phyloP scores from a whole-genome alignment of 2,797 vertebrate genomes.

The Glossophaga mutica region DNA sequence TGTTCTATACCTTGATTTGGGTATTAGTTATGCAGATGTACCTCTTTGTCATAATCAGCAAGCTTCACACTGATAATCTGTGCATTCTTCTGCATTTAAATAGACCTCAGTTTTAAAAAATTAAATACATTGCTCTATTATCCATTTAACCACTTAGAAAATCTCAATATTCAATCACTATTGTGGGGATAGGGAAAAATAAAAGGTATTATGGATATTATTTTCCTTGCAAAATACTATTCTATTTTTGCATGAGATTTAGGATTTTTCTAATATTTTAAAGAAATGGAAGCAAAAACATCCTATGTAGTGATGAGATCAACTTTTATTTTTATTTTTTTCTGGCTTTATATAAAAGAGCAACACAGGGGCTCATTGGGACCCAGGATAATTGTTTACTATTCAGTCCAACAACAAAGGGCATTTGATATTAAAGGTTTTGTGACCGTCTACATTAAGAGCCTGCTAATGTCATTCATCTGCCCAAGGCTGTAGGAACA shows the following conservation, averaged over 20 bases:
- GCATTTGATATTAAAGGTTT: neutral
- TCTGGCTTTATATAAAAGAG: neutral
- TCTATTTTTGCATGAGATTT: conserved; percentile 6
- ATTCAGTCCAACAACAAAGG: neutral
- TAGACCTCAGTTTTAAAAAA: neutral
- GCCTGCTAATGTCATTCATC: neutral
- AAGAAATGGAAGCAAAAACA: conserved; percentile 9
- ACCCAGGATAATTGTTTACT: neutral
- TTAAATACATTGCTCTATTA: neutral
- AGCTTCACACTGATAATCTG: neutral
- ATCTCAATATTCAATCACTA: neutral
- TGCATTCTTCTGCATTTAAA: neutral
- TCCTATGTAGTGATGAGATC: neutral
- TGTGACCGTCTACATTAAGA: neutral
- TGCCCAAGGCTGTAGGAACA: neutral
- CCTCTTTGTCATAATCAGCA: neutral
- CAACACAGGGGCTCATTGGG: neutral
- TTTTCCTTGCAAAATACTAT: neutral
- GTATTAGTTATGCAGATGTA: neutral
- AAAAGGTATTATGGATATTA: neutral
- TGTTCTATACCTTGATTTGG: neutral
- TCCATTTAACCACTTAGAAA: neutral
- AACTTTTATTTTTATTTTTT: neutral
- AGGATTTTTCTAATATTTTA: neutral
- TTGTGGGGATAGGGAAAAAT: neutral